Evolutionary conservation across 2,797 vertebrate species (phyloP), one percentile per base, ranked within the genome.

Genomic region (Alfaro cultratus): DNA sequence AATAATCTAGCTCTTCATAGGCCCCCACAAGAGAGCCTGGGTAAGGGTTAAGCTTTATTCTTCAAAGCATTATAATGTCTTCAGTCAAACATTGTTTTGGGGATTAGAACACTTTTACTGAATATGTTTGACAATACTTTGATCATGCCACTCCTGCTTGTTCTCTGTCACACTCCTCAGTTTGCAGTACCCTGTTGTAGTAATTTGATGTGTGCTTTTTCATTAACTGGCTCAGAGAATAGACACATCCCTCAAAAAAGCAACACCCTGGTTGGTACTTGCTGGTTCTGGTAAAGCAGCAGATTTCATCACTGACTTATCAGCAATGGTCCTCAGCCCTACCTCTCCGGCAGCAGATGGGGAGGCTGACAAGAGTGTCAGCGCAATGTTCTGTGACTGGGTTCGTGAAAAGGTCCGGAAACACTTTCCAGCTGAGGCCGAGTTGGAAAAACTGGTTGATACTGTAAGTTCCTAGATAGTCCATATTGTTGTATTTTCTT

Each of bases 231-330:
- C 57, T 18, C 79, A 97, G 97, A 94, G 95, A 77, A 85, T 98
- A 47, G 96, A 96, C 29, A 81, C 89, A 0, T 97, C 97, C 36
- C 94, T 97, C 47, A 91, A 83, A 77, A 95, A 93, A 62, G 77
- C 86, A 23, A 96, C 93, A 0, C 97, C 97, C 46, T 98, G 97
- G 93, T 86, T 98, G 76, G 89, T 97, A 49, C 92, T 98, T 60
- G 92, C 93, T 0, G 96, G 96, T 23, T 96, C 97, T 0, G 97
- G 97, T 68, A 95, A 95, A 0, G 96, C 96, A 0, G 96, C 97
- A 0, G 96, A 97, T 84, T 94, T 97, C 73, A 91, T 97, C 89
- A 89, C 93, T 0, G 96, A 96, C 83, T 83, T 93, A 2, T 67
- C 91, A 41, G 2, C 73, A 1, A 23, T 76, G 4, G n/a, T 79